Conservation (phyloP, 2,797 vertebrate genomes). For the Platalea minor region DNA sequence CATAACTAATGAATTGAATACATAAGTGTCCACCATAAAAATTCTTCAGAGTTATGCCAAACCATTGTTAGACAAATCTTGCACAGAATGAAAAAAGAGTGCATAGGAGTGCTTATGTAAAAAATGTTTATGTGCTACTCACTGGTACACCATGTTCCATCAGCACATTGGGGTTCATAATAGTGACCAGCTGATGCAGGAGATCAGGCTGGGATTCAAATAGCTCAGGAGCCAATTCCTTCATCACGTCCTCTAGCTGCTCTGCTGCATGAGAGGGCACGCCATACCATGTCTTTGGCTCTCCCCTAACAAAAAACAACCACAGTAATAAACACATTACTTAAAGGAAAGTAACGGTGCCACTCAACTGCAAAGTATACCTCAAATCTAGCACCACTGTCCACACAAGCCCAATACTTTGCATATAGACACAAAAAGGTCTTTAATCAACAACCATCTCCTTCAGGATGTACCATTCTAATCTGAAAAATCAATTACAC, state of each 20-base stretch:
- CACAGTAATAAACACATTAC: background rate
- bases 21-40: background rate
- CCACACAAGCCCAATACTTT: background rate
- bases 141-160: constrained; percentile 98
- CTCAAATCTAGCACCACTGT: background rate
- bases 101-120: background rate
- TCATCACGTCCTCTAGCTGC: constrained; percentile 95
- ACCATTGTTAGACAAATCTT: background rate
- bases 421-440: background rate
- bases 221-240: constrained; percentile 93
- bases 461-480: background rate
- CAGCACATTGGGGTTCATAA: constrained; percentile 97
- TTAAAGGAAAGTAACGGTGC: background rate
- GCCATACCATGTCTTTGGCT: constrained; percentile 98
- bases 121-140: constrained; percentile 54
- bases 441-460: background rate
- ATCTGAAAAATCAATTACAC: background rate
- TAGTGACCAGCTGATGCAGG: constrained; percentile 96
- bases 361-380: background rate
- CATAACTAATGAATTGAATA: background rate
- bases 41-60: background rate
- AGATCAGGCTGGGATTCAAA: constrained; percentile 98
- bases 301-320: constrained; percentile 82
- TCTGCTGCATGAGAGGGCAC: constrained; percentile 96
- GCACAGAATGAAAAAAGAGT: background rate